Evolutionary conservation across 2,888 invertebrate species (phyloP).

Genomic region (Eupithecia tripunctaria): DNA sequence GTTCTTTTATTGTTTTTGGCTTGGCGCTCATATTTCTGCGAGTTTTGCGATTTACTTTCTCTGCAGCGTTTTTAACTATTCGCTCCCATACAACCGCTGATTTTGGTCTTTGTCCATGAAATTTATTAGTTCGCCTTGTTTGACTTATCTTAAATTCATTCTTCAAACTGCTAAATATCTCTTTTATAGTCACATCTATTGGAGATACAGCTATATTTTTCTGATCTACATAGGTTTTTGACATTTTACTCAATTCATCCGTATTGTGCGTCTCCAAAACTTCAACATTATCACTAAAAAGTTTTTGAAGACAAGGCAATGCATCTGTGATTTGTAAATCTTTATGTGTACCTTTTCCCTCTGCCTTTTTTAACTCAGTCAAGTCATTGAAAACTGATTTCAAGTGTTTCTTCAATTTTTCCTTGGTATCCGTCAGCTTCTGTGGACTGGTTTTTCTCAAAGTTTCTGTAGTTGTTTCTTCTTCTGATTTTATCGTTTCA

Average conservation of each 20-base stretch:
- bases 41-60: constrained; percentile 27
- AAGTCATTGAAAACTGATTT: constrained; percentile 71
- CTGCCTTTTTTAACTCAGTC: constrained; percentile 63
- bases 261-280: background rate
- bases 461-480: constrained; percentile 4
- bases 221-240: constrained; percentile 28
- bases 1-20: constrained; percentile 57
- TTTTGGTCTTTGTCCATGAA: constrained; percentile 54
- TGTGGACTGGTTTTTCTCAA: constrained; percentile 34
- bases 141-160: constrained; percentile 52
- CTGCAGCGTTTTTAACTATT: constrained; percentile 61
- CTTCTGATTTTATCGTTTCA: constrained; percentile 6
- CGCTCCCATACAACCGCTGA: constrained; percentile 72
- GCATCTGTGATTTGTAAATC: constrained; percentile 62
- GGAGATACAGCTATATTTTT: constrained; percentile 16
- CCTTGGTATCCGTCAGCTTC: constrained; percentile 56
- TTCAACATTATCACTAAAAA: constrained; percentile 47
- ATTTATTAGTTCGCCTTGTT: constrained; percentile 54
- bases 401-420: constrained; percentile 70
- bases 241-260: background rate
- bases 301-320: constrained; percentile 71
- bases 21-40: constrained; percentile 53
- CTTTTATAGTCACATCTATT: constrained; percentile 52
- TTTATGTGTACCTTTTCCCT: constrained; percentile 50
- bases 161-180: constrained; percentile 62